These are phyloP conservation scores for Cancer borealis DNA, from an alignment of 2,888 invertebrate genomes.

Conservation along the genomic window DNA sequence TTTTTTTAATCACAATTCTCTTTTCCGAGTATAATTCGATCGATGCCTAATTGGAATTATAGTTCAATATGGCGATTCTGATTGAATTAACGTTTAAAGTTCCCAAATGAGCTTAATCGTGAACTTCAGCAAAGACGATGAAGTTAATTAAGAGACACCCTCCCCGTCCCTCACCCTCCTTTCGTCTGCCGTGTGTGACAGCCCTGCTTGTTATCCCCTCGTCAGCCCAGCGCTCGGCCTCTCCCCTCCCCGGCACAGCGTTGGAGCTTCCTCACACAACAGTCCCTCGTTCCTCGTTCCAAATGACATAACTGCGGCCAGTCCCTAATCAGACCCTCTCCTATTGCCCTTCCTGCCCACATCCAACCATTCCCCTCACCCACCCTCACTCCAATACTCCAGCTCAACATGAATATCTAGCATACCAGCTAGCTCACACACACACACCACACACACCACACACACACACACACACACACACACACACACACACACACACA, in stretches of 20 bases:
- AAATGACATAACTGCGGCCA: no score
- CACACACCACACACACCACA: not conserved
- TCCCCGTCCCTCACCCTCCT: not conserved
- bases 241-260: no score
- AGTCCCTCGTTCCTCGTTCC: no score
- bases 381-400: not conserved
- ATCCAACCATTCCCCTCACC: not conserved
- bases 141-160: not conserved
- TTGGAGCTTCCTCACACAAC: no score
- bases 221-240: not conserved
- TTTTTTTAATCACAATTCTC: not conserved
- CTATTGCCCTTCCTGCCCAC: not conserved
- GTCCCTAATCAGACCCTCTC: not conserved
- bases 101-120: constrained; percentile 24
- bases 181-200: not conserved
- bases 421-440: not conserved
- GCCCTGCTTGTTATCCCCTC: not conserved
- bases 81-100: not conserved
- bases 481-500: not conserved
- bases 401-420: not conserved
- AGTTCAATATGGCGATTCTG: not conserved
- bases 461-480: not conserved
- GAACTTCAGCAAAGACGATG: not conserved
- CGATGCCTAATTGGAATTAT: not conserved
- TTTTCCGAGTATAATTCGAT: not conserved